Evolutionary conservation across 2,888 invertebrate genomes (phyloP).

Genomic region (Diaperis boleti): DNA sequence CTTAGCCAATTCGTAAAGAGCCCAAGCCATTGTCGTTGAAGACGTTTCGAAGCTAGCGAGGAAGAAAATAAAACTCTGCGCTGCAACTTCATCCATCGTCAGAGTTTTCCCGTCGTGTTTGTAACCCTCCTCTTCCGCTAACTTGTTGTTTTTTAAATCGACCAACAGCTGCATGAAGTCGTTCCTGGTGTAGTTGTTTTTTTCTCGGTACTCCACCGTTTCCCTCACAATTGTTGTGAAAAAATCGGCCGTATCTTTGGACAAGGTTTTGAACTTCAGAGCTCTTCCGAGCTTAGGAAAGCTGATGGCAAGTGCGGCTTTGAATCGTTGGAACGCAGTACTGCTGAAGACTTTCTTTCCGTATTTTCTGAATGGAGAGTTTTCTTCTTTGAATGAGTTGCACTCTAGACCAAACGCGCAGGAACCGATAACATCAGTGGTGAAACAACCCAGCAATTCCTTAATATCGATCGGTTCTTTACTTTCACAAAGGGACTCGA

Average conservation of each 20-base stretch:
- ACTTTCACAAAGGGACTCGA: constrained; percentile 56
- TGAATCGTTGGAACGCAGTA: too few relatives aligned
- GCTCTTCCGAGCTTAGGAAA: constrained; percentile 50
- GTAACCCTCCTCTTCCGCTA: constrained; percentile 47
- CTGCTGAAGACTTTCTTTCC: constrained; percentile 6
- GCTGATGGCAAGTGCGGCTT: constrained; percentile 58
- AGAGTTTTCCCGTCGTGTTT: constrained; percentile 58
- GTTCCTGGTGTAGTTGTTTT: constrained; percentile 50
- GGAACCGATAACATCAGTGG: constrained; percentile 72
- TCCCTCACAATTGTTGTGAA: constrained; percentile 52
- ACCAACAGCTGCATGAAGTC: constrained; percentile 63
- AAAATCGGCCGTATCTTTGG: constrained; percentile 49
- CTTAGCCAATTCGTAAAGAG: constrained; percentile 37
- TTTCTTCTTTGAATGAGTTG: constrained; percentile 69
- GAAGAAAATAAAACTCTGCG: constrained; percentile 72
- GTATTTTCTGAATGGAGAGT: constrained; percentile 63
- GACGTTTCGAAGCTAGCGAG: constrained; percentile 62
- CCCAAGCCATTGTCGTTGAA: constrained; percentile 40
- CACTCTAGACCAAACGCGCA: constrained; percentile 73
- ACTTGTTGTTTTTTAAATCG: constrained; percentile 51
- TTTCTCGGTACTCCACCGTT: constrained; percentile 52
- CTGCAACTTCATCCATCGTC: constrained; percentile 58
- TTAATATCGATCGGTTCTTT: constrained; percentile 59
- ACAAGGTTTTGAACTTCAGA: constrained; percentile 43
- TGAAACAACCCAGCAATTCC: constrained; percentile 69